Percentiles rank a stretch among this genome's conserved stretches.
phyloP scores from a whole-genome alignment of 2,113 vertebrate species.

The Megaceryle maxima region DNA sequence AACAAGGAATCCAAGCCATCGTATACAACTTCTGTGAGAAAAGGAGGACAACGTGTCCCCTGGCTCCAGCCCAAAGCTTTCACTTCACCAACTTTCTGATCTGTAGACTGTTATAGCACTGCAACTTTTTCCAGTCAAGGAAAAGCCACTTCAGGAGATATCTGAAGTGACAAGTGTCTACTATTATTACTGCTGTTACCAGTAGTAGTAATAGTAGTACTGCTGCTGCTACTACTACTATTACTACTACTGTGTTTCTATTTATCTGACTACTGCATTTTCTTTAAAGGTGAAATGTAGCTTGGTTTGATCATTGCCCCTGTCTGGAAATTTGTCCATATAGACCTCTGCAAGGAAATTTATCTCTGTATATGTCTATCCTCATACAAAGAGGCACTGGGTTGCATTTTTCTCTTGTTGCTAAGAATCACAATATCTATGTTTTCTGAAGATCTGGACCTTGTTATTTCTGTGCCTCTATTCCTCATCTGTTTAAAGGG shows the following conservation, averaged over 20 bases:
- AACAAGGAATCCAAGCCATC: not conserved
- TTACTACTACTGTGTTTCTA: not conserved
- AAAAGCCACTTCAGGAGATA: not conserved
- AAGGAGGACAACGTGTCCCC: not conserved
- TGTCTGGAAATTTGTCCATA: not conserved
- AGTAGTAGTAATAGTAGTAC: not conserved
- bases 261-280: not conserved
- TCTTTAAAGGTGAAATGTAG: not conserved
- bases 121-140: not conserved
- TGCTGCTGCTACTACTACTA: not conserved
- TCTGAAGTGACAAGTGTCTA: not conserved
- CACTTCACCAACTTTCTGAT: not conserved
- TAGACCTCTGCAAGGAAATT: not conserved
- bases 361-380: not conserved
- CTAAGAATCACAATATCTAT: not conserved
- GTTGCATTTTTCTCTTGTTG: accelerated
- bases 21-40: not conserved
- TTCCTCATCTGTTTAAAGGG: not conserved
- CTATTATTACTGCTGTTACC: not conserved
- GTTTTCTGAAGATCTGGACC: not conserved
- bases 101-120: not conserved
- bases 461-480: not conserved
- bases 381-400: not conserved
- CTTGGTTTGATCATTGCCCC: not conserved
- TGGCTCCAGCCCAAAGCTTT: not conserved